Conservation (phyloP, 2,113 vertebrate species). For the Nannospalax galili region DNA sequence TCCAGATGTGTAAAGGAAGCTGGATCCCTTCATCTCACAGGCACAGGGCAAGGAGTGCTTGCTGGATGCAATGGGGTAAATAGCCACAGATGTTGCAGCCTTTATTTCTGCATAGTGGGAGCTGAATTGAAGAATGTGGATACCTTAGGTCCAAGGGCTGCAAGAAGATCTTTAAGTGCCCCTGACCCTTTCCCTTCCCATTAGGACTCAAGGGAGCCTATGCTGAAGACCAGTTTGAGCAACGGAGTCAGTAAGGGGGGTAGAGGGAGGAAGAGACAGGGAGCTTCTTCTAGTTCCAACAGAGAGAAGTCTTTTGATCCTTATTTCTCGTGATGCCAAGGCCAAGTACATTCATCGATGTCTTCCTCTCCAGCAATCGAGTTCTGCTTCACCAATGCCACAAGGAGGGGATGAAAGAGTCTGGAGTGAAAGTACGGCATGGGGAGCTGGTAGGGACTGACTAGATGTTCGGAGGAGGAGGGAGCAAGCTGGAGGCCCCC, state of each 20-base stretch:
- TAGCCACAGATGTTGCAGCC: neutral
- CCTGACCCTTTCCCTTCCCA: neutral
- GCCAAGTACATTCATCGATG: neutral
- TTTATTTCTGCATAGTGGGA: neutral
- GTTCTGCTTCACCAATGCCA: neutral
- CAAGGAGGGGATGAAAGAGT: neutral
- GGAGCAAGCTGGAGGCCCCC: neutral
- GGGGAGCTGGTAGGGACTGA: neutral
- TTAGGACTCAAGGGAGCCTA: neutral
- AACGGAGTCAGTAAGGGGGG: neutral
- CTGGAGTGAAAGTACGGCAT: fast-evolving
- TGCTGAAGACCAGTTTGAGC: neutral
- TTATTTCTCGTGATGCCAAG: neutral
- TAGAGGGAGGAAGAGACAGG: neutral
- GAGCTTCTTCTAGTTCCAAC: too few species aligned
- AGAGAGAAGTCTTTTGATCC: neutral
- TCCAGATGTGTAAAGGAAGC: neutral
- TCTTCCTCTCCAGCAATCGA: neutral
- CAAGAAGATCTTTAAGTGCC: neutral
- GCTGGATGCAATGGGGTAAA: neutral
- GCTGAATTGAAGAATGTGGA: neutral
- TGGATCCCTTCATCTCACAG: neutral
- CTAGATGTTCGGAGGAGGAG: neutral
- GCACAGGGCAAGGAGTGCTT: neutral
- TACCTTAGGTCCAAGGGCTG: fast-evolving